phyloP scores from a whole-genome alignment of 2,888 invertebrate species.

The Anagyrus pseudococci region DNA sequence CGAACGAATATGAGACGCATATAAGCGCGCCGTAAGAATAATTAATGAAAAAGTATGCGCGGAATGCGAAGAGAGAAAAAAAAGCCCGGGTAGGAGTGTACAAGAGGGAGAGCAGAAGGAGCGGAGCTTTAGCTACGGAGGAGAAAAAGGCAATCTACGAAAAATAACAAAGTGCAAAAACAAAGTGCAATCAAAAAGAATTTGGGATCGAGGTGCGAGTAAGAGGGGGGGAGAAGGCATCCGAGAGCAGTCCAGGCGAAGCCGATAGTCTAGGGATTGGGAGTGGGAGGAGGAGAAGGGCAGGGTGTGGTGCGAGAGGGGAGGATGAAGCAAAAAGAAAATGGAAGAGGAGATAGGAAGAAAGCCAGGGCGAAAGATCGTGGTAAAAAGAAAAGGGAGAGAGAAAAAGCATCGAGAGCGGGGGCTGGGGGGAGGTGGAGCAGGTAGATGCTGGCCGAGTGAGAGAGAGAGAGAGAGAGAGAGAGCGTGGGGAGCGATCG shows the following conservation, averaged over 20 bases:
- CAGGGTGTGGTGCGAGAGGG: no score
- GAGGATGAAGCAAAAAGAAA: conserved; percentile 13
- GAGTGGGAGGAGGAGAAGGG: no score
- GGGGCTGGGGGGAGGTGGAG: not conserved
- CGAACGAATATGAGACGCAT: no score
- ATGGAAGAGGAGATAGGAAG: conserved; percentile 8
- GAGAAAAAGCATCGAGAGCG: not conserved
- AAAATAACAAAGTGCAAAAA: conserved; percentile 32
- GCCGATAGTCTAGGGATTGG: no score
- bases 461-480: conserved; percentile 2
- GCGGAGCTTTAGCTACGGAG: no score
- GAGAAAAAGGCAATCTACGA: not conserved
- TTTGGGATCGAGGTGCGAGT: not conserved
- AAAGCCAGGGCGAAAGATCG: conserved; percentile 7
- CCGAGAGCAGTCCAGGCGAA: conserved; percentile 1
- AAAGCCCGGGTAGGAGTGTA: not conserved
- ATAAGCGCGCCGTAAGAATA: no score
- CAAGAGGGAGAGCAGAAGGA: no score
- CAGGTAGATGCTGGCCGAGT: not conserved
- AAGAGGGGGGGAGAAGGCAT: no score
- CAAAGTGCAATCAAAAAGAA: conserved; percentile 23
- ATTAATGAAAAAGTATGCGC: not conserved
- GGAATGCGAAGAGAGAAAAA: not conserved
- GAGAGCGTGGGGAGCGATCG: not conserved
- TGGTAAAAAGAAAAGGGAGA: conserved; percentile 17